Evolutionary conservation across 2,113 vertebrate species (phyloP), one percentile per base, ranked within the genome.

Genomic region (Hippocampus comes): DNA sequence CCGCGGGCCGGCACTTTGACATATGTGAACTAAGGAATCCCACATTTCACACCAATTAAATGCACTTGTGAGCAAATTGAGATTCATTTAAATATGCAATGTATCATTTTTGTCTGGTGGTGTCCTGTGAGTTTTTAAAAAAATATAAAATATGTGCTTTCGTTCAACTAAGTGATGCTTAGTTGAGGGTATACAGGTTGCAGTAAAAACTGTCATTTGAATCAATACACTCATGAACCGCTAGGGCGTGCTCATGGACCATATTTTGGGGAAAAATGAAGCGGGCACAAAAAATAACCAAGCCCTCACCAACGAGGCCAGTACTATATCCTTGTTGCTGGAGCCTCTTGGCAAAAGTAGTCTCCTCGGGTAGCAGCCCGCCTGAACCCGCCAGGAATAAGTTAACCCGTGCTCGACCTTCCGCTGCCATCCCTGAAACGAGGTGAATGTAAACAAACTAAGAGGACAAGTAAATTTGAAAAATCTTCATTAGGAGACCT

Each of bases 271-370:
- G 63, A 14, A 17, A 42, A 11, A 11, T 9, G 15, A 15, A 27
- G 12, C 7, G 18, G 1, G 53, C 21, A 20, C 8, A 5, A 21
- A 7, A n/a, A 66, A 46, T 9, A 66, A 66, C 1, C 10, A 20
- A 66, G 42, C 14, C 63, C 91, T 78, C 89, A 96, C 95, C 95
- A 76, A 96, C 74, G 43, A 96, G 76, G 34, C 91, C 93, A 5
- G 95, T 96, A 70, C 85, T 83, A 81, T 96, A 96, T 34, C 94
- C 95, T 77, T 94, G 89, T 12, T 92, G 85, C 61, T 92, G 86
- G 17, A 95, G 88, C 78, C 95, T 88, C 85, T 87, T 94, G 10
- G 95, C 93, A 63, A 97, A 97, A 23, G 95, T 95, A 15, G 91
- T 96, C 87, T 96, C 94, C 48, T 85, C 93, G 1, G 75, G 66